Conservation (phyloP, 2,888 invertebrate species). For the Pegoplata infirma region DNA sequence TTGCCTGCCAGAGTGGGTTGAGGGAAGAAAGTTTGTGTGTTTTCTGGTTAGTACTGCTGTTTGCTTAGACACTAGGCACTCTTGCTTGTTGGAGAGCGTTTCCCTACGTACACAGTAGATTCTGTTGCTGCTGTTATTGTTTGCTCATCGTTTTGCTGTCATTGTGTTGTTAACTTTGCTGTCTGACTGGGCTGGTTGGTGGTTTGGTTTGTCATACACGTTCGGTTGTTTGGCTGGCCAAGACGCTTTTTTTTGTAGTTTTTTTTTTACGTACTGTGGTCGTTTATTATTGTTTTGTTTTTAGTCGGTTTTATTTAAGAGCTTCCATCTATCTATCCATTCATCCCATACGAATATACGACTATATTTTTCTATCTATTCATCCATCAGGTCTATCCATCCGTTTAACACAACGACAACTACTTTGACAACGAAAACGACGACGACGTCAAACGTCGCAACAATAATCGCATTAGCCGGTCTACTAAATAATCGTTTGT, state of each 20-base stretch:
- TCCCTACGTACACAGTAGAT: not conserved
- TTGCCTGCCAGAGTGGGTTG: conserved; percentile 31
- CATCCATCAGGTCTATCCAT: conserved; percentile 4
- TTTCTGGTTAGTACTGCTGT: not conserved
- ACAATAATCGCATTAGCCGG: conserved; percentile 54
- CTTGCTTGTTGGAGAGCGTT: conserved; percentile 2
- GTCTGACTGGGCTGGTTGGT: conserved; percentile 5
- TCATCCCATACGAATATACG: conserved; percentile 28
- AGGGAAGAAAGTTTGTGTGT: conserved; percentile 47
- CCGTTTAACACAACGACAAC: conserved; percentile 6
- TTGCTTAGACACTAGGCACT: not conserved
- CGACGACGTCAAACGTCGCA: conserved; percentile 5
- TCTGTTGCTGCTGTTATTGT: conserved; percentile 16
- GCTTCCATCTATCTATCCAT: conserved; percentile 28
- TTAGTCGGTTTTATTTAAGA: conserved; percentile 3
- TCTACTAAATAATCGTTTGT: conserved; percentile 52
- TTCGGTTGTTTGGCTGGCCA: conserved; percentile 53
- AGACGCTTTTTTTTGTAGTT: conserved; percentile 39
- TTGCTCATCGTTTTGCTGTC: conserved; percentile 16
- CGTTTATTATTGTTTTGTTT: conserved; percentile 10
- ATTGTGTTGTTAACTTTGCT: conserved; percentile 26
- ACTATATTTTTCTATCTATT: conserved; percentile 17
- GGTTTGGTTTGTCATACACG: conserved; percentile 43
- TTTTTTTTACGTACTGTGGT: not conserved
- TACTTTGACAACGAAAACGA: conserved; percentile 8